Base-by-base conservation (phyloP, 1,140 invertebrate genomes). In the Marisa cornuarietis region DNA sequence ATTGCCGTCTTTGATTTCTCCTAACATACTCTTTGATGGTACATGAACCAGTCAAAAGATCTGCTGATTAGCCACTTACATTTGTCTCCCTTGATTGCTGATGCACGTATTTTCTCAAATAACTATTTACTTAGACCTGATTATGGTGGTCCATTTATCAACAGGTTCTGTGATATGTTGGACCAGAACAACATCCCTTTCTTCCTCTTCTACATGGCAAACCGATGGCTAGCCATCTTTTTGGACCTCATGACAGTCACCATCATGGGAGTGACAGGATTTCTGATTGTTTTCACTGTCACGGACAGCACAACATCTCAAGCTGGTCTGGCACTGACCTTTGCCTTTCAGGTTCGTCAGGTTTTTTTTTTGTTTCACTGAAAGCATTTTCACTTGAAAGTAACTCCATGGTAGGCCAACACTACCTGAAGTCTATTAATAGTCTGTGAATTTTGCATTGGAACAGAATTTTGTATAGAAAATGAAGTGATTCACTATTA, bases 171-270 rank as follows among this genome's bases (percentile, higher is more conserved):
- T 80, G 84, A 91, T 22, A 85, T 93, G 61, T 89, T 93, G 80
- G 93, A 94, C 85, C 79, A 87, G 31, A 93, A 93, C 85, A 91
- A 90, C 42, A 86, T 92, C 6, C 92, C 91, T 66, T 89, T 92
- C 80, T 93, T 91, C 82, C 87, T 94, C 52, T 93, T 92, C 81
- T 91, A 92, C 82, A 90, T 92, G 69, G 92, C 93, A 2, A 92
- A 94, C 85, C 91, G 94, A 79, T 95, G 94, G 95, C 89, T 94
- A 16, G 93, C 94, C 3, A 89, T 94, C 10, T 92, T 95, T 82
- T 88, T 95, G 31, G 94, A 95, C 85, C 83, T 92, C 68, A 86
- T 95, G 74, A 82, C 80, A 10, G 78, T 83, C 26, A 61, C 84
- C 26, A 78, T 93, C 1, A 92, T 92, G 14, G 91, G 91, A 18